Base-by-base conservation (phyloP, 2,113 vertebrate genomes). In the Pyxicephalus adspersus region DNA sequence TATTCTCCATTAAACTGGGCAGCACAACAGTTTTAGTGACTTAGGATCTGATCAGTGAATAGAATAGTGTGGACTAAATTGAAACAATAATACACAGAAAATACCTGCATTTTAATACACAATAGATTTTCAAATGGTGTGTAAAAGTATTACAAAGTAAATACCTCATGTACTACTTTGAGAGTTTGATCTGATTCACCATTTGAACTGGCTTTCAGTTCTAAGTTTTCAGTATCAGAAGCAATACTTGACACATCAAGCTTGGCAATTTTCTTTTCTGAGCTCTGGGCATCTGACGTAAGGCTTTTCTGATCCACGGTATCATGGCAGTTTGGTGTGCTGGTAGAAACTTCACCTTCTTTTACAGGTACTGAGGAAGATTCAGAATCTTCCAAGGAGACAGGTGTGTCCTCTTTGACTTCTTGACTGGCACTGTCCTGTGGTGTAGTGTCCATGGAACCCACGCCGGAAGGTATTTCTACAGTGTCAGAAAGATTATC, bases 181-280 rank as follows among this genome's bases (percentile, higher is more conserved):
- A 61, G 25, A 13, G 85, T 72, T 1, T 84, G 84, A 83, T 87
- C 78, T 31, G 79, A 57, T 87, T 82, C 93, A 86, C 89, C 64
- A 83, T 81, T 83, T 3, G 72, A 23, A 85, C 58, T 86, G 86
- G 93, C 86, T 87, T 95, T 98, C 75, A 98, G 83, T 85, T 97
- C 96, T 80, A 98, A 88, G 83, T 90, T 95, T 84, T 97, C 95
- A 0, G 98, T 99, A 90, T 99, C 98, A 16, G 95, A 92, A 83
- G 95, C 95, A 85, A 99, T 95, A 78, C 92, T 99, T 67, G 97
- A 95, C 89, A 96, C 98, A 81, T 99, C 97, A 83, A 98, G 91
- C 64, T 92, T 94, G 50, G 97, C 95, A 0, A 98, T 99, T 89
- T 92, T 97, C 63, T 91, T 96, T 67, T 96, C 96, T 90, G 91